Base-by-base conservation (phyloP, 2,113 vertebrate species). In the Pituophis catenifer region DNA sequence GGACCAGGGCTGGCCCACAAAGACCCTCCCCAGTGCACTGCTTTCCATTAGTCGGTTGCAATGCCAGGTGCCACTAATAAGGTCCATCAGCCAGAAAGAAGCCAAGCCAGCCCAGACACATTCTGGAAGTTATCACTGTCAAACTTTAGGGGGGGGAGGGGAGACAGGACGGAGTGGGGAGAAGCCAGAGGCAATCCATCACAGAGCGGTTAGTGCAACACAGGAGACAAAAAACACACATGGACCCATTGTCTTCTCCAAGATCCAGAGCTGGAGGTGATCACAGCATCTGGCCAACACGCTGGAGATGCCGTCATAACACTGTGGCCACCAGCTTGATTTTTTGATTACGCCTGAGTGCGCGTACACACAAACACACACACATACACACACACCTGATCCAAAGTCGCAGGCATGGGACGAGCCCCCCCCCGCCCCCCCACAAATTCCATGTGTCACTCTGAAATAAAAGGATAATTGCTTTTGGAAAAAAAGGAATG, bases 11-110 rank as follows among this genome's bases (percentile, higher is more conserved):
- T 93, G 95, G 95, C 97, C 96, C 96, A 97, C 97, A 96, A 96
- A 95, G 94, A 94, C 95, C 95, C 93, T 96, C 96, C 89, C 50
- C 10, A 29, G 5, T 29, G 2, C 70, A 24, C 98, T 98, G 98
- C 97, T 98, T 98, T 96, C 98, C 97, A 98, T 98, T 98, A 98
- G 96, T 90, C 95, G 95, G 96, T 96, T 97, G 96, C 95, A 96
- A 97, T 96, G 97, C 98, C 98, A 99, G 98, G 98, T 99, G 98
- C 98, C 75, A 95, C 98, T 99, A 99, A 99, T 98, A 98, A 98
- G 98, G 97, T 96, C 95, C 97, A 98, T 98, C 97, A 96, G 97
- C 95, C 90, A 97, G 98, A 97, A 97, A 98, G 98, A 96, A 98
- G 97, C 93, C 96, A 96, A 97, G 98, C 97, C 96, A 97, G 97